A percentile compares a stretch with the other conserved stretches of the same genome.
Conservation (phyloP, 2,888 invertebrate species). For the Heliconius hortense region DNA sequence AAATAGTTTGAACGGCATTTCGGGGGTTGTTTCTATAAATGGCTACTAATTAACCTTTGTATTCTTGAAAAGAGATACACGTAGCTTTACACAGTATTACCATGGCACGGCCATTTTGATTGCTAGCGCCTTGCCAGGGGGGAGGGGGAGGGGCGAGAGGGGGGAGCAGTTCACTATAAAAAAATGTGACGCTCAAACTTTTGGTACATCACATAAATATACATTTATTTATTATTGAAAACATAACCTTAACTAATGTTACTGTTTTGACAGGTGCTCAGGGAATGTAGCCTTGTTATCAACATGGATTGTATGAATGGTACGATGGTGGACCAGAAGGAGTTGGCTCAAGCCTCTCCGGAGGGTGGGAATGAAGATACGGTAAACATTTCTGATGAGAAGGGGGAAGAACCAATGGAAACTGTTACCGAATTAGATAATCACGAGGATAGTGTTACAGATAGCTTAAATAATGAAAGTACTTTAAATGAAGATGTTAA, state of each 20-base stretch:
- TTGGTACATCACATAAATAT: constrained; percentile 50
- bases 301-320: constrained; percentile 73
- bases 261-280: constrained; percentile 65
- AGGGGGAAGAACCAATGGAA: constrained; percentile 16
- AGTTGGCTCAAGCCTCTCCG: constrained; percentile 44
- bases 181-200: constrained; percentile 66
- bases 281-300: constrained; percentile 59
- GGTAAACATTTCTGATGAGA: not conserved
- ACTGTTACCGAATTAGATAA: constrained; percentile 46
- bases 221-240: constrained; percentile 42
- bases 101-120: constrained; percentile 79
- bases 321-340: constrained; percentile 65
- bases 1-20: constrained; percentile 7
- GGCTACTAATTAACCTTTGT: constrained; percentile 51
- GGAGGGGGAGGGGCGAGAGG: constrained; percentile 59
- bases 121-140: constrained; percentile 72
- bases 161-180: constrained; percentile 60
- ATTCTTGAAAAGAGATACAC: constrained; percentile 58
- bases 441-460: constrained; percentile 22
- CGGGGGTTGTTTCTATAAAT: constrained; percentile 4
- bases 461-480: constrained; percentile 26
- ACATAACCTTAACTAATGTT: constrained; percentile 57
- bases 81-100: constrained; percentile 64
- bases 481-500: constrained; percentile 41
- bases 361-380: constrained; percentile 14